A percentile compares a stretch with the other conserved stretches of the same genome.
Conservation (phyloP, 2,113 vertebrate species). For the Urocolius indicus region DNA sequence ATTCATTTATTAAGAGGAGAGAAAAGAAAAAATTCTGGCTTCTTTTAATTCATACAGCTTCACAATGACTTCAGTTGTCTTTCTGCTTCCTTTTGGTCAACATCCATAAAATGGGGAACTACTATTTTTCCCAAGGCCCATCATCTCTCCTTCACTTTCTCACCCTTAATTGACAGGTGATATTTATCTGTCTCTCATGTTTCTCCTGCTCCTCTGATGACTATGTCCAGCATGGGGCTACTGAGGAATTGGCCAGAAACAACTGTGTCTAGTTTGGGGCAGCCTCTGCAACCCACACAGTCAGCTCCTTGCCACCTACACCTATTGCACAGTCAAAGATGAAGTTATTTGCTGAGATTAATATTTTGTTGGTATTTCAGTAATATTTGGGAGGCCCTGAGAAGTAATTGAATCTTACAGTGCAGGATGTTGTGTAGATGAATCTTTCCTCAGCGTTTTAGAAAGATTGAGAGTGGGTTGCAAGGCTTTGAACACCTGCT, state of each 20-base stretch:
- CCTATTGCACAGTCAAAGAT: rapidly evolving
- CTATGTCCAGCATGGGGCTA: too few species aligned
- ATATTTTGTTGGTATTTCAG: background rate
- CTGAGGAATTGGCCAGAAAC: background rate
- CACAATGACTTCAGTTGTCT: background rate
- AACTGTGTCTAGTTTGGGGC: rapidly evolving
- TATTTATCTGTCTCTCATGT: too few species aligned
- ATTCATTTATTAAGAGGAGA: background rate
- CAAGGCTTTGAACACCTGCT: too few species aligned
- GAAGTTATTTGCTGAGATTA: background rate
- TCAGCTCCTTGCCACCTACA: background rate
- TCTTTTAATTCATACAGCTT: background rate
- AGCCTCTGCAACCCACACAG: background rate
- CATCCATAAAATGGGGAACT: background rate
- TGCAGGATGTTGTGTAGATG: background rate
- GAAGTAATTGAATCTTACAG: rapidly evolving
- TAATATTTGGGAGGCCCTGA: background rate
- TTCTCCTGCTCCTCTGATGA: too few species aligned
- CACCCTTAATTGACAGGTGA: too few species aligned
- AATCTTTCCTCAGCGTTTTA: background rate
- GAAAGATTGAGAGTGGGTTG: rapidly evolving
- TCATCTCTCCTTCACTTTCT: rapidly evolving
- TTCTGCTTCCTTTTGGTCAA: background rate
- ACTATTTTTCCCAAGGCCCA: background rate
- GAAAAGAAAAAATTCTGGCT: background rate